Base-by-base conservation (phyloP, 53 echinoderm and acorn worm genomes). In the Hippasteria phrygiana region DNA sequence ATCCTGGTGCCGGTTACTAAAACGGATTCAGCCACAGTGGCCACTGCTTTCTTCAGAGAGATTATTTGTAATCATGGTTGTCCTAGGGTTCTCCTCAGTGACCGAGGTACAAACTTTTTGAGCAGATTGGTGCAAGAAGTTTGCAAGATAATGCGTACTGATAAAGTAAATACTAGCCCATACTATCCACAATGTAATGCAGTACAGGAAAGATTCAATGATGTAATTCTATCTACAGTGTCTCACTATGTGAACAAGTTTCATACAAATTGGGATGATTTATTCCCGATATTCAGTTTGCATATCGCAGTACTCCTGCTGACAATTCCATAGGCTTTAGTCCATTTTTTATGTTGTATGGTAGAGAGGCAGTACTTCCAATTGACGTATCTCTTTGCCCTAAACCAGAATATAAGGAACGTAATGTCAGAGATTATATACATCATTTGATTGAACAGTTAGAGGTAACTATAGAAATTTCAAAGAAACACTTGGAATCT, bases 131-230 rank as follows among this genome's bases (percentile, higher is more conserved):
- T 75, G 18, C 62, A 16, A 48, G 87, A 87, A 55, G 87, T 87
- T 42, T 87, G 87, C 32, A 43, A 71, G 4, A 73, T 73, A 26
- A 87, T 87, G 73, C 87, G 55, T 43, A 87, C 51, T 45, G 14
- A 87, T 38, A 87, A 87, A 51, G 53, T 87, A 34, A 87, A 87
- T 27, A 87, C 87, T 17, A 87, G 87, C 47, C 37, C 87, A 11
- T 87, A 87, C 70, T 73, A 87, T 73, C 87, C 73, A 5, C 73
- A 87, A 51, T 70, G 86, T 70, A 86, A 86, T 67, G 69, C 86
- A 14, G 16, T 87, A 53, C 73, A 72, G 45, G 87, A 87, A 42
- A 40, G n/a, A n/a, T 71, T 18, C 32, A 87, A 72, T 87, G 74
- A 73, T 28, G 87, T n/a, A n/a, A n/a, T n/a, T n/a, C n/a, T n/a